phyloP scores from a whole-genome alignment of 1,140 invertebrate species.

The Copidosoma floridanum region DNA sequence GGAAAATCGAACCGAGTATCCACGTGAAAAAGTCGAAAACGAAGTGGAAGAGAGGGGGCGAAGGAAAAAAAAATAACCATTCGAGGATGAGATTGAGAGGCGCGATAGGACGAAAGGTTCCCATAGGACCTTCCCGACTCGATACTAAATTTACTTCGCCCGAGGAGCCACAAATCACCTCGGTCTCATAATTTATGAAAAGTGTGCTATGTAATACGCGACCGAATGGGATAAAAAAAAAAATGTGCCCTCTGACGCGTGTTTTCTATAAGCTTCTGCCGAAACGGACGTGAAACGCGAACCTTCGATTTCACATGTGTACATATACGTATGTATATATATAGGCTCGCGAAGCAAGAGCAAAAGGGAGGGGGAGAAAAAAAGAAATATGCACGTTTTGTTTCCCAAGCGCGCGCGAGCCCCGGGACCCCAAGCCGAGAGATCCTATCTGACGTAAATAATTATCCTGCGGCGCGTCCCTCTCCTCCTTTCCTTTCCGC shows the following conservation, averaged over 20 bases:
- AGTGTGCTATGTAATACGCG: too few species aligned
- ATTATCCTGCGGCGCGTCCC: slow-evolving; percentile 48
- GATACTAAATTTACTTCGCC: slow-evolving; percentile 17
- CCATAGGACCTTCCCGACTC: slow-evolving; percentile 12
- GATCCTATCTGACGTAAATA: slow-evolving; percentile 57
- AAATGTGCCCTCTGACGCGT: too few species aligned
- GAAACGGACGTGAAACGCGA: too few species aligned
- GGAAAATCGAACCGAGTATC: neutral
- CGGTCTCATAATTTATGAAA: too few species aligned
- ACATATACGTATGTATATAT: neutral
- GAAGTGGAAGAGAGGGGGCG: neutral
- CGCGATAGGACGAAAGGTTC: slow-evolving; percentile 22
- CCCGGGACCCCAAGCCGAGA: slow-evolving; percentile 41
- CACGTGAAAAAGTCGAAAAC: slow-evolving; percentile 10
- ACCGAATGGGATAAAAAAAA: too few species aligned
- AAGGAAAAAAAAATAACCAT: neutral
- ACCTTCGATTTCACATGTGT: neutral
- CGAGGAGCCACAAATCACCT: slow-evolving; percentile 6
- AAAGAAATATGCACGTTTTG: too few species aligned
- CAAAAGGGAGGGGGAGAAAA: too few species aligned
- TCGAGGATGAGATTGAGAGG: slow-evolving; percentile 15
- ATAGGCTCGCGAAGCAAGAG: neutral
- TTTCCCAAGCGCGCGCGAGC: slow-evolving; percentile 38
- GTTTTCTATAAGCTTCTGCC: too few species aligned
- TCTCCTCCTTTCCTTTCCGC: neutral